A percentile compares a stretch with the other conserved stretches of the same genome.
These are phyloP conservation scores for Silurus meridionalis DNA, from an alignment of 2,113 vertebrate species.

Conservation along the genomic window DNA sequence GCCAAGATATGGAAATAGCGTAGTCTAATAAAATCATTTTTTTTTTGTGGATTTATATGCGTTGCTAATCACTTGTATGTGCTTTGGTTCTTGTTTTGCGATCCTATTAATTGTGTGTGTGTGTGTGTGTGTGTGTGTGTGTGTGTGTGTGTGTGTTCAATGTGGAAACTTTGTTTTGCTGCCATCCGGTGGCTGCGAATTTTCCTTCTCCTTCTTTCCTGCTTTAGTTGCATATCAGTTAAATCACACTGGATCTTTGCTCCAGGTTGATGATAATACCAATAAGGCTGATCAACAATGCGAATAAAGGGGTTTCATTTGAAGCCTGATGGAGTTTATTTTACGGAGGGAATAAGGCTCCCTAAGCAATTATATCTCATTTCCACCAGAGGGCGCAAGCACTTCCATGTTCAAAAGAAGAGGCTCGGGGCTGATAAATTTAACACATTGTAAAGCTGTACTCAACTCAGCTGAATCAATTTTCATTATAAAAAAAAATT, in stretches of 20 bases:
- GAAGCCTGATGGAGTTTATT: neutral
- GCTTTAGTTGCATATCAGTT: neutral
- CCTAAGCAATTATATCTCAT: neutral
- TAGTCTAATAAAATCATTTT: slow-evolving; percentile 15
- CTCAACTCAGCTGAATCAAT: neutral
- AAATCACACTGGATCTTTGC: neutral
- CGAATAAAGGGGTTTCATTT: neutral
- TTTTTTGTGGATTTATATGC: neutral
- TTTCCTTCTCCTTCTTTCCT: neutral
- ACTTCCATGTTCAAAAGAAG: neutral
- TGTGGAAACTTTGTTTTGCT: slow-evolving; percentile 28
- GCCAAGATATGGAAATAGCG: neutral
- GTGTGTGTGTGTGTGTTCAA: neutral
- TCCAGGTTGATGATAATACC: neutral
- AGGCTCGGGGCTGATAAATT: neutral
- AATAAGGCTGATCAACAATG: neutral
- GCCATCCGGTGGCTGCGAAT: slow-evolving; percentile 38
- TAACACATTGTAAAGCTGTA: neutral
- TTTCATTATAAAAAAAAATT: neutral
- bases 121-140: neutral
- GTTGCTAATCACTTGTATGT: neutral
- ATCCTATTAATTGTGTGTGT: neutral
- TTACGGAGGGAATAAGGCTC: neutral
- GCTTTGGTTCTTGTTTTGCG: neutral
- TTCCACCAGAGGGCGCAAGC: slow-evolving; percentile 35